These are phyloP conservation scores for Cabera pusaria DNA, from an alignment of 2,888 invertebrate genomes.

Conservation along the genomic window DNA sequence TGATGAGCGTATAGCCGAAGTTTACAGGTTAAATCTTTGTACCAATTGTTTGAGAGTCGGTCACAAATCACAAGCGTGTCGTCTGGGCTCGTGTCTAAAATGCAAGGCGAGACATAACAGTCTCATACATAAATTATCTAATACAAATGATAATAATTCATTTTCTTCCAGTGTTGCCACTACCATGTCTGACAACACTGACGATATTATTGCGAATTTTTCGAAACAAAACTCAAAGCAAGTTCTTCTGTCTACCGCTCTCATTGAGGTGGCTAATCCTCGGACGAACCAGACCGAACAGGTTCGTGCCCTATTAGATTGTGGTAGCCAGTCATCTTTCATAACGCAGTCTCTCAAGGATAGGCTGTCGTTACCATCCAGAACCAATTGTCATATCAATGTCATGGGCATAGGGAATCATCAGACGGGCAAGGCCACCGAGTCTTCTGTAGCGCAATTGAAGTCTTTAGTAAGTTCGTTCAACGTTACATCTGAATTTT, in stretches of 20 bases:
- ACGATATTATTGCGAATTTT: too few relatives aligned
- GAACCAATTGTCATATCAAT: too few relatives aligned
- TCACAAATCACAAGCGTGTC: constrained; percentile 27
- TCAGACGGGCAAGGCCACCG: neutral
- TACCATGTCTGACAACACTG: too few relatives aligned
- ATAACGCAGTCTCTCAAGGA: too few relatives aligned
- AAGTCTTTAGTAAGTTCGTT: neutral
- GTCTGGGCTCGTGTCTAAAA: constrained; percentile 32
- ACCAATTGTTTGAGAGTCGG: constrained; percentile 31
- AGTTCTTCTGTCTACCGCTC: too few relatives aligned
- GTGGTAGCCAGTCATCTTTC: too few relatives aligned
- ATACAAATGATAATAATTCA: too few relatives aligned
- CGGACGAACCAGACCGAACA: too few relatives aligned
- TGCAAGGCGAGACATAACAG: constrained; percentile 32
- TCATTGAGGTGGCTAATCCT: too few relatives aligned
- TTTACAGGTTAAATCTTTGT: constrained; percentile 28
- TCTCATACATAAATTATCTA: constrained; percentile 27
- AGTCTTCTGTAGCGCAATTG: neutral
- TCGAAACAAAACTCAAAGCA: too few relatives aligned
- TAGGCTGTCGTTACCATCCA: too few relatives aligned
- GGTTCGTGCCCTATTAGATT: too few relatives aligned
- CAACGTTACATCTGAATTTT: neutral
- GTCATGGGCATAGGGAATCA: neutral
- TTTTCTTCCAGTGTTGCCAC: neutral
- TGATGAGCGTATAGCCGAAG: constrained; percentile 17